Evolutionary conservation across 2,797 vertebrate genomes (phyloP).

Genomic region (Karalla daura): DNA sequence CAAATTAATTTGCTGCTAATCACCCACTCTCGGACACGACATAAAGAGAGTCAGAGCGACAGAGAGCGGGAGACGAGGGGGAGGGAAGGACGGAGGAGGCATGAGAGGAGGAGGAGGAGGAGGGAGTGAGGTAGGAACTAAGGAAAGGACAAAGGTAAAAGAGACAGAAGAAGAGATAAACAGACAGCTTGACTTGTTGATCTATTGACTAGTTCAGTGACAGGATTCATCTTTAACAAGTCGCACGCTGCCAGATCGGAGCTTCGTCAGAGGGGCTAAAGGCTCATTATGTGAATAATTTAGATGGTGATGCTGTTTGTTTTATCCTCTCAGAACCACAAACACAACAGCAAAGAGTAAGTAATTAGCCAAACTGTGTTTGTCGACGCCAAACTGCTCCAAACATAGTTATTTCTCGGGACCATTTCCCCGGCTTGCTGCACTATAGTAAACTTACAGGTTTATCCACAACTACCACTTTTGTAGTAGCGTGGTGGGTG

Average conservation of each 20-base stretch:
- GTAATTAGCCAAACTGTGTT: neutral
- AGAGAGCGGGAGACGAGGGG: slow-evolving; percentile 12
- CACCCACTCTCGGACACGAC: slow-evolving; percentile 78
- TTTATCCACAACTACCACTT: neutral
- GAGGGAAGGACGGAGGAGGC: slow-evolving; percentile 21
- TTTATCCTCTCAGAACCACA: neutral
- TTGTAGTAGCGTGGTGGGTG: neutral
- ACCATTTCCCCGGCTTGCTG: neutral
- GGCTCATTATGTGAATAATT: neutral
- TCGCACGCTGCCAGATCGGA: neutral
- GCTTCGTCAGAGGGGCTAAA: neutral
- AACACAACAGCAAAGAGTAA: neutral
- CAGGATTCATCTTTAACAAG: neutral
- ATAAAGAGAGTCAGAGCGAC: slow-evolving; percentile 31
- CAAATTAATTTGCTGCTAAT: slow-evolving; percentile 87
- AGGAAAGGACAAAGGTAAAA: slow-evolving; percentile 5
- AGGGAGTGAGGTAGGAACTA: neutral
- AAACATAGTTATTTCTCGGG: neutral
- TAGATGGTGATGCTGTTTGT: neutral
- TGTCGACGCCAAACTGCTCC: neutral
- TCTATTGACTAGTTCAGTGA: neutral
- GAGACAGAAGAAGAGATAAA: too few species aligned
- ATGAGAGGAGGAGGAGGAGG: neutral
- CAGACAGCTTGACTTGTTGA: neutral
- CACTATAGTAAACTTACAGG: neutral